Conservation (phyloP, 1,140 invertebrate species). For the Reticulitermes speratus region DNA sequence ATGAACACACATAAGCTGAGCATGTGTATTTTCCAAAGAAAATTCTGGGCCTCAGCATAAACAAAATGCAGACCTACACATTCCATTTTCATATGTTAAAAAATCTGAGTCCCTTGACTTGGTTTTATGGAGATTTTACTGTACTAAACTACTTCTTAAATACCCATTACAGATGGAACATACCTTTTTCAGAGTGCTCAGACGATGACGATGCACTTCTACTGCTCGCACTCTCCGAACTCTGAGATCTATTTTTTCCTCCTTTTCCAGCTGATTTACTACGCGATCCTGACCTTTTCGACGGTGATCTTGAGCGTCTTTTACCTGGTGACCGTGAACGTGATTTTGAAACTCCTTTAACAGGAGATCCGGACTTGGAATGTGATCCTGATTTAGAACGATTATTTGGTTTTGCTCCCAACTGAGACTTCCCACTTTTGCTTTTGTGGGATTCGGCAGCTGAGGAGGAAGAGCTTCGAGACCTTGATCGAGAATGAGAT, state of each 20-base stretch:
- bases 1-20: too few relatives aligned
- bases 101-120: too few relatives aligned
- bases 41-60: too few relatives aligned
- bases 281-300: conserved; percentile 45
- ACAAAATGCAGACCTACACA: too few relatives aligned
- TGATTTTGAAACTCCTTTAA: conserved; percentile 43
- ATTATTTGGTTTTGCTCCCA: conserved; percentile 38
- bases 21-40: too few relatives aligned
- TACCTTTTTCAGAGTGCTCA: conserved; percentile 25
- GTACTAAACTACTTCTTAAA: too few relatives aligned
- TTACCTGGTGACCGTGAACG: conserved; percentile 32
- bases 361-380: conserved; percentile 38
- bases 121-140: too few relatives aligned
- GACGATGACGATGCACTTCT: conserved; percentile 25
- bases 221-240: conserved; percentile 3
- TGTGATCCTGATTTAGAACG: conserved; percentile 41
- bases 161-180: neutral
- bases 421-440: conserved; percentile 9
- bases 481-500: conserved; percentile 43
- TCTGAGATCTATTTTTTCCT: neutral
- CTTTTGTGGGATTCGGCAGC: conserved; percentile 30
- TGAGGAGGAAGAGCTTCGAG: conserved; percentile 34
- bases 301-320: conserved; percentile 42
- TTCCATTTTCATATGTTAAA: too few relatives aligned
- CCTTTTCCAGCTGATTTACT: neutral